Conservation (phyloP, 1,140 invertebrate species). For the Epicauta chinensis region DNA sequence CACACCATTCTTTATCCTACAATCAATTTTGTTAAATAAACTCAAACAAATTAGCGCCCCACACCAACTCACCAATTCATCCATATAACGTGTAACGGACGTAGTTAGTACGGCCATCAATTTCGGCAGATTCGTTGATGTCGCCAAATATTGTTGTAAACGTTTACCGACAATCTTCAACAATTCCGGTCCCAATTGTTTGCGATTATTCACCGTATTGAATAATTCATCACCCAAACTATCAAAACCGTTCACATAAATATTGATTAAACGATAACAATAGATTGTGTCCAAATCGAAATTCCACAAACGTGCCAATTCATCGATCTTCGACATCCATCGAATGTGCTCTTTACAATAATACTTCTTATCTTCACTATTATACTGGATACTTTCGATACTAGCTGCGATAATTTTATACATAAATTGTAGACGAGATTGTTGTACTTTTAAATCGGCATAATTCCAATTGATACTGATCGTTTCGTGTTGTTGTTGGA, state of each 20-base stretch:
- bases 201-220: slow-evolving; percentile 56
- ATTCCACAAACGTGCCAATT: slow-evolving; percentile 72
- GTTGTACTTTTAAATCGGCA: slow-evolving; percentile 28
- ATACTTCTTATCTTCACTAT: slow-evolving; percentile 44
- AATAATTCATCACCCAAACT: slow-evolving; percentile 67
- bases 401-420: slow-evolving; percentile 58
- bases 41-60: neutral
- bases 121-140: slow-evolving; percentile 51
- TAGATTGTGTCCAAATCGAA: slow-evolving; percentile 68
- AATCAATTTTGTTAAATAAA: slow-evolving; percentile 13
- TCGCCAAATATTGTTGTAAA: slow-evolving; percentile 56
- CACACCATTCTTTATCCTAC: slow-evolving; percentile 36
- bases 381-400: slow-evolving; percentile 52
- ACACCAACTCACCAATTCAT: slow-evolving; percentile 54
- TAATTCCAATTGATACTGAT: slow-evolving; percentile 29
- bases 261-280: slow-evolving; percentile 67
- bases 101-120: slow-evolving; percentile 63
- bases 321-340: slow-evolving; percentile 66
- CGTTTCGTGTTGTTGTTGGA: slow-evolving; percentile 25
- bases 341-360: slow-evolving; percentile 53
- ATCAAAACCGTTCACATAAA: slow-evolving; percentile 74
- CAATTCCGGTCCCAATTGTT: slow-evolving; percentile 57
- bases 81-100: slow-evolving; percentile 61
- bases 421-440: slow-evolving; percentile 54
- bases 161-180: slow-evolving; percentile 66